phyloP scores from a whole-genome alignment of 1,140 invertebrate genomes.

The Zaprionus gabonicus region DNA sequence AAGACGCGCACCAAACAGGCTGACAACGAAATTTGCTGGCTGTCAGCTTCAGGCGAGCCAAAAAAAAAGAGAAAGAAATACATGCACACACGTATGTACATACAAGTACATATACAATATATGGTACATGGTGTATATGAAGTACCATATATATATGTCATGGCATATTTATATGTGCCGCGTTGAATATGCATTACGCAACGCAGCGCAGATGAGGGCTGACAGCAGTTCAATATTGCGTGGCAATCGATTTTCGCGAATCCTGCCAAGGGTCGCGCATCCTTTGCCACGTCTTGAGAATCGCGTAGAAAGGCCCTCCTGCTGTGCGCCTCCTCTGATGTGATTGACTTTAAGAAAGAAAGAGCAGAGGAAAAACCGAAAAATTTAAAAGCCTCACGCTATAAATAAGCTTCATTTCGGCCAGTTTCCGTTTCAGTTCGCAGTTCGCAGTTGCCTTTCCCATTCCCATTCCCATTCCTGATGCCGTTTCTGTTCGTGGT shows the following conservation, averaged over 20 bases:
- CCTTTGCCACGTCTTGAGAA: slow-evolving; percentile 49
- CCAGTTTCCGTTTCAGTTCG: slow-evolving; percentile 6
- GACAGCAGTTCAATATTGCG: slow-evolving; percentile 46
- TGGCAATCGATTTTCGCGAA: slow-evolving; percentile 56
- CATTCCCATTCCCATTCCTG: not conserved
- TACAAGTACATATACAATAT: not conserved
- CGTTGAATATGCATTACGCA: slow-evolving; percentile 70
- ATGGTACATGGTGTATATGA: slow-evolving; percentile 45
- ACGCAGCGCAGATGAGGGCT: slow-evolving; percentile 30
- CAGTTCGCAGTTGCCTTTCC: slow-evolving; percentile 3
- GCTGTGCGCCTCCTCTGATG: slow-evolving; percentile 42
- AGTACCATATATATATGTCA: slow-evolving; percentile 7
- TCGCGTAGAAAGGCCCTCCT: not conserved
- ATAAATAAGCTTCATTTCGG: slow-evolving; percentile 64
- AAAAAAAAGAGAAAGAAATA: slow-evolving; percentile 16
- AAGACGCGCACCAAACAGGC: slow-evolving; percentile 45
- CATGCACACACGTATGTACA: slow-evolving; percentile 32
- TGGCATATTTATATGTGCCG: slow-evolving; percentile 39
- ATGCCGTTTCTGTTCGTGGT: slow-evolving; percentile 18
- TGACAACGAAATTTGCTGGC: slow-evolving; percentile 74
- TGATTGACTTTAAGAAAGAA: slow-evolving; percentile 67
- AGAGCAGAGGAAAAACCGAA: slow-evolving; percentile 15
- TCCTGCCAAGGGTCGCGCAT: slow-evolving; percentile 42
- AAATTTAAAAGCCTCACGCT: slow-evolving; percentile 69
- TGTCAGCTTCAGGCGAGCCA: slow-evolving; percentile 64